Evolutionary conservation across 2,888 invertebrate species (phyloP).

Genomic region (Sepiola atlantica): DNA sequence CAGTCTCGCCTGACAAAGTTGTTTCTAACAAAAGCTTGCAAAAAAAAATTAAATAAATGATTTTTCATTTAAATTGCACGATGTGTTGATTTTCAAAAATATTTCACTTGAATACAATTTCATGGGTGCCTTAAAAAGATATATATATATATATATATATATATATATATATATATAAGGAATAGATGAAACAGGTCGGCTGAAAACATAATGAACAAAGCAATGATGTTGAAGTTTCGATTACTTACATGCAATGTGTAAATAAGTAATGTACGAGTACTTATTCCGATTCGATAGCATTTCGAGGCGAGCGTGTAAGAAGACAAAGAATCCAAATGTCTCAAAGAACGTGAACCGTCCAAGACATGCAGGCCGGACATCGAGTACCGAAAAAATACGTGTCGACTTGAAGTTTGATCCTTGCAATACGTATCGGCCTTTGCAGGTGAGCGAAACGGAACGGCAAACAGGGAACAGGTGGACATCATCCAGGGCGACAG

Average conservation of each 20-base stretch:
- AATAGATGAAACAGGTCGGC: too few relatives aligned
- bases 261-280: not conserved
- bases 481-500: not conserved
- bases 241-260: not conserved
- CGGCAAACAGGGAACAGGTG: not conserved
- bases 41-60: too few relatives aligned
- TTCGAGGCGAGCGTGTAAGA: not conserved
- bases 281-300: not conserved
- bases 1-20: too few relatives aligned
- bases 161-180: too few relatives aligned
- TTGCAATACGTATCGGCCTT: not conserved
- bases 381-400: not conserved
- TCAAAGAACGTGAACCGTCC: not conserved
- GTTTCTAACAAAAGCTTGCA: too few relatives aligned
- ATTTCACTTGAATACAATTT: too few relatives aligned
- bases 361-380: not conserved
- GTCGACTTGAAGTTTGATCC: not conserved
- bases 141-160: too few relatives aligned
- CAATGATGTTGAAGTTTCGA: not conserved
- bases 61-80: too few relatives aligned
- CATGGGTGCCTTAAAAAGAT: too few relatives aligned
- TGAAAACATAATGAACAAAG: not conserved
- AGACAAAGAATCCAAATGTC: not conserved
- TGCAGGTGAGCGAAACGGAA: not conserved
- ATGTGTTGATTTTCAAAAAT: too few relatives aligned